Evolutionary conservation across 2,888 invertebrate genomes (phyloP), one percentile per base, ranked within the genome.

Genomic region (Pseudococcus viburni): DNA sequence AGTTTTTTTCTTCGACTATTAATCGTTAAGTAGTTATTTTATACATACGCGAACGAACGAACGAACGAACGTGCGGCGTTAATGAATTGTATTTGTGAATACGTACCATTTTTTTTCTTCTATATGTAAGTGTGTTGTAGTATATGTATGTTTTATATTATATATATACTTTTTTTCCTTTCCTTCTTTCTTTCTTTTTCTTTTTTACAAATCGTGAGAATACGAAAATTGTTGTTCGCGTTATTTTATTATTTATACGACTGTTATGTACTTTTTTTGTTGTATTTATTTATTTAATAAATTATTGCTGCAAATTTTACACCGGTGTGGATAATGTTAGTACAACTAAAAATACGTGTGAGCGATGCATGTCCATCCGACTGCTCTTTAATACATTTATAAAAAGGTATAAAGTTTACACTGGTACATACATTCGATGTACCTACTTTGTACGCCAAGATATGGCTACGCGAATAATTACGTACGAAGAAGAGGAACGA

Each of bases 271-370:
- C 80, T 83, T 77, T 77, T 83, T 46, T 83, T 83, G 80, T 83
- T 83, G 80, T 83, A 83, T 83, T 83, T 83, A 83, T 83, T 83
- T 83, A 83, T 83, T 83, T 83, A 83, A 83, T 83, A 83, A 83
- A 83, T 83, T 83, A 83, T 83, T 83, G 80, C 80, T 83, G 80
- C 80, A 83, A 33, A 46, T 83, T 33, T 83, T 83, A 83, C 80
- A n/a, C 42, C 9, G 22, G 22, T 64, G 22, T 42, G 26, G 11
- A 73, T 73, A 17, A 17, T 33, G 15, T 73, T 33, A 3, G n/a
- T n/a, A n/a, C n/a, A n/a, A n/a, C n/a, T n/a, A n/a, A n/a, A n/a
- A 33, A 33, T 15, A 17, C 15, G 73, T 17, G 33, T 73, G 33
- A 42, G 42, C 42, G 8, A 9, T 42, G 42, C 42, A 42, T 73